These are phyloP conservation scores for Chondrilla cf. caribensis DNA, from an alignment of 37 sponge, comb jelly and placozoan species.

Conservation along the genomic window DNA sequence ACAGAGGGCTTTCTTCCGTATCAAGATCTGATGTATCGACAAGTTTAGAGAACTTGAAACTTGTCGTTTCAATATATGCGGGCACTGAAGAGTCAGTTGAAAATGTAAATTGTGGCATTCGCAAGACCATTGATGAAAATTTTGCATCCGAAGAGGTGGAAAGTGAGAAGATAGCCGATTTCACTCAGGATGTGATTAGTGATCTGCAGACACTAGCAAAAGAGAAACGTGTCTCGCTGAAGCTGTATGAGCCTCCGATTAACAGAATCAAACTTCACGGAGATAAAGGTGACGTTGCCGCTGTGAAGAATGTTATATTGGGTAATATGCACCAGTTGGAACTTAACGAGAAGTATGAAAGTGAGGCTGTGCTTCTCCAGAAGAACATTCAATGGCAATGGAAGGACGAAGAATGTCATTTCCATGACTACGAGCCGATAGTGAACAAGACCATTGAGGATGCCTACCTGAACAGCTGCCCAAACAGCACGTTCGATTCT, in stretches of 20 bases:
- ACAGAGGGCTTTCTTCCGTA: too few species aligned
- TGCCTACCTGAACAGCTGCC: background rate
- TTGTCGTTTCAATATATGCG: background rate
- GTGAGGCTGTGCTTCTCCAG: background rate
- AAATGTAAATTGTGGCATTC: background rate
- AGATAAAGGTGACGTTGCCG: background rate
- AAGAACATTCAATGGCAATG: background rate
- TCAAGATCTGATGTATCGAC: background rate
- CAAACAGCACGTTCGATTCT: background rate
- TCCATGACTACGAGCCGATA: background rate
- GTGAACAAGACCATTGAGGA: background rate
- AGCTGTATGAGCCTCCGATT: too few species aligned
- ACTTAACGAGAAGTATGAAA: background rate
- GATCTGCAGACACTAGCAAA: background rate
- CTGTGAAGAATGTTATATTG: background rate
- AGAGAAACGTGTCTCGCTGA: background rate
- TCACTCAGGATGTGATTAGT: background rate
- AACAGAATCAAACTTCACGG: background rate
- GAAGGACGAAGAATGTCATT: background rate
- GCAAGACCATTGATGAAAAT: background rate
- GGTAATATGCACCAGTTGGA: background rate
- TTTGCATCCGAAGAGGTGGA: background rate
- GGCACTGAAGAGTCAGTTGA: background rate
- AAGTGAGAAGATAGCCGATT: background rate
- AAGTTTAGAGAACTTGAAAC: background rate